Conservation (phyloP, 2,113 vertebrate species). For the Coryphaenoides rupestris region DNA sequence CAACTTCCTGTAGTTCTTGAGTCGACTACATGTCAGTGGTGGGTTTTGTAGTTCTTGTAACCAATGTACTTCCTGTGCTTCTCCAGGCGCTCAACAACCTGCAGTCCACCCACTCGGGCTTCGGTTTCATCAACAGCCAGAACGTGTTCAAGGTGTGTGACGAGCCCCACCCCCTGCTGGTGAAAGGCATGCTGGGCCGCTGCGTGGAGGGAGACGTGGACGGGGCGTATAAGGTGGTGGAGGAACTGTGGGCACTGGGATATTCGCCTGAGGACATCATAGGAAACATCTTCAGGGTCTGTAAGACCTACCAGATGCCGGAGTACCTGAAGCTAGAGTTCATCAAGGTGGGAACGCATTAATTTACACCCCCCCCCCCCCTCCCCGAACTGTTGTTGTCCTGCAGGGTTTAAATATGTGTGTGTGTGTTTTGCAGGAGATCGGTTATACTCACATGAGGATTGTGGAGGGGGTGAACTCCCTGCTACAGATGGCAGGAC, state of each 20-base stretch:
- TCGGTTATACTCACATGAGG: slow-evolving; percentile 94
- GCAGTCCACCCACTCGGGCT: slow-evolving; percentile 93
- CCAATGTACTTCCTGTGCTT: neutral
- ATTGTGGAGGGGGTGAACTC: slow-evolving; percentile 92
- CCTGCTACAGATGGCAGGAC: slow-evolving; percentile 90
- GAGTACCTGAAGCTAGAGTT: slow-evolving; percentile 97
- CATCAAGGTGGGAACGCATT: slow-evolving; percentile 81
- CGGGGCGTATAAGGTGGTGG: slow-evolving; percentile 92
- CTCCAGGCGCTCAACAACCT: slow-evolving; percentile 91
- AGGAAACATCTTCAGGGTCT: slow-evolving; percentile 94
- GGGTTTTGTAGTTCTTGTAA: too few species aligned
- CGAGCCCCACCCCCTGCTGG: slow-evolving; percentile 92
- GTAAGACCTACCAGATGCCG: slow-evolving; percentile 92
- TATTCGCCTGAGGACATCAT: slow-evolving; percentile 96
- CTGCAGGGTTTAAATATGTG: too few species aligned
- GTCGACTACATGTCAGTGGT: too few species aligned
- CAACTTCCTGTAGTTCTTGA: too few species aligned
- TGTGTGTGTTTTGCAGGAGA: slow-evolving; percentile 77
- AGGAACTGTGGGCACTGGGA: slow-evolving; percentile 93
- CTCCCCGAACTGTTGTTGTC: too few species aligned
- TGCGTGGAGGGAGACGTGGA: slow-evolving; percentile 85
- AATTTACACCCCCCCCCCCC: too few species aligned
- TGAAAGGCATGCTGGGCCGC: slow-evolving; percentile 94
- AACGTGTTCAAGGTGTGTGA: slow-evolving; percentile 99
- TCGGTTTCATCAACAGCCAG: slow-evolving; percentile 93